Evolutionary conservation across 1,140 invertebrate species (phyloP), one percentile per base, ranked within the genome.

Genomic region (Drosophila novamexicana): DNA sequence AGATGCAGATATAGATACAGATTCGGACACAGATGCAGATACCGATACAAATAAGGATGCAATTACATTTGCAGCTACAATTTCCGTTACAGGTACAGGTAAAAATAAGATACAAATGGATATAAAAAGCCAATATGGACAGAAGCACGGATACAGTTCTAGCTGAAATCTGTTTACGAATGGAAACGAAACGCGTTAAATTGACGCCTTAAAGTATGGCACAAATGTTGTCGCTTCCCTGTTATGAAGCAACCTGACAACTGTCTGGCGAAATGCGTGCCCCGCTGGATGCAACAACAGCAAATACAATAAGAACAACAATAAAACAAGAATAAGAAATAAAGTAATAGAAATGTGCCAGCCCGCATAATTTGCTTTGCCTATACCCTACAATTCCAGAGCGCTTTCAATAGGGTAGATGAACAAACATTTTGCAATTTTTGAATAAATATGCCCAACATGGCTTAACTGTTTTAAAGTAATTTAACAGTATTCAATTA

Each of bases 231-330:
- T 22, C 44, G 34, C 10, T 7, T 10, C 16, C 36, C 22, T n/a
- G 34, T 34, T 10, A 29, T 32, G 32, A 10, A 44, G 36, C 47
- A 61, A 44, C 39, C 39, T 68, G 29, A n/a, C n/a, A 62, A 62
- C 66, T 53, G 49, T 54, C 49, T 62, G 58, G 58, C n/a, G 58
- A 62, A 53, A 62, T 69, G 66, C 32, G 62, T 53, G 66, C 66
- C 49, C 62, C 66, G 49, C 37, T 69, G 58, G 16, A 32, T 62
- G 39, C 49, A 62, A 49, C 64, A 49, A 58, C 39, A 65, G 14
- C 39, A 53, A 53, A 22, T 2, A 22, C 16, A 40, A 34, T 34
- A 58, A 7, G 9, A 57, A 39, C 36, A 63, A 39, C 12, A 50
- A 22, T 14, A 53, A 16, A 12, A 12, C 29, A 39, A 8, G 16